Base-by-base conservation (phyloP, 2,797 vertebrate genomes). In the Spinibarbus caldwelli region DNA sequence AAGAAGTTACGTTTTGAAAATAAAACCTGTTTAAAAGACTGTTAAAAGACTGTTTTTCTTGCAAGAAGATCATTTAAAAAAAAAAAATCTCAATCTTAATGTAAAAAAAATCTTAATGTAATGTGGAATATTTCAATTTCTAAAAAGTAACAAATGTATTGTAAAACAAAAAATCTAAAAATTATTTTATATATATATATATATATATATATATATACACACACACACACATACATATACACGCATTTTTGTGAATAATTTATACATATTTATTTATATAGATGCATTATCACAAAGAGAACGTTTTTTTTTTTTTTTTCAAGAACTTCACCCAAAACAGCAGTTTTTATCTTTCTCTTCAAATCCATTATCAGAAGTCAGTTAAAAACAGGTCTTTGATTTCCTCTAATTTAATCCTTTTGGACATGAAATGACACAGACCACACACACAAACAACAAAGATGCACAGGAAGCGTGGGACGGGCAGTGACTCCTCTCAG, bases 321-420 rank as follows among this genome's bases (percentile, higher is more conserved):
- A n/a, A 59, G n/a, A 54, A 17, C 52, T 64, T n/a, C 21, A 38
- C n/a, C 31, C 71, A 76, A 29, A 66, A 38, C 15, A 72, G 23
- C 38, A n/a, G 3, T 38, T 45, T 15, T 34, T 41, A 59, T 12
- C 12, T n/a, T 41, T 36, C 77, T 78, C 47, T 29, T 21, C 62
- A 8, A 36, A 72, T 68, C 36, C 54, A 41, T 72, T 36, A 67
- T 41, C 81, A 75, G 62, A 82, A 73, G 36, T 21, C 43, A 76
- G 15, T 21, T 62, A 31, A n/a, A 23, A 41, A 43, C 41, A 47
- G 12, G 14, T 72, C n/a, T 54, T 41, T 34, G 12, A 26, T 82
- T 6, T 64, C 11, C 36, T 57, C 17, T 3, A 59, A 5, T 38
- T 8, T 41, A 21, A 52, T 15, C 41, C 4, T 62, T 73, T 26